Percentiles rank a stretch among this genome's conserved stretches.
Conservation (phyloP, 2,797 vertebrate species). For the Cyprinella venusta region DNA sequence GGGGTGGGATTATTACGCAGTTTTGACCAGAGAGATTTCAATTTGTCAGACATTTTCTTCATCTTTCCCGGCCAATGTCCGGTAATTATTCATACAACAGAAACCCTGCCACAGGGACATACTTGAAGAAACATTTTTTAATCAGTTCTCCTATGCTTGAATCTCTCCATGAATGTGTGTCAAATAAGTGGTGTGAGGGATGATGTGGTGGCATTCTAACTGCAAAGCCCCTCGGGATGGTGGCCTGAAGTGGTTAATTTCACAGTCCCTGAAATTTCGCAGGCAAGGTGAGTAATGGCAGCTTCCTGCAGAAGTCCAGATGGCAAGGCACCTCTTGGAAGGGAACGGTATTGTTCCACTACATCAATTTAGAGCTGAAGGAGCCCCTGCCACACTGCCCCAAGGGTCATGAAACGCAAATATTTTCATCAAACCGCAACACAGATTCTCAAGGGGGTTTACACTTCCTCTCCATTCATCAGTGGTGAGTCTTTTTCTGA, state of each 20-base stretch:
- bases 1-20: no score
- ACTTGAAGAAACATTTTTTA: slow-evolving; percentile 23
- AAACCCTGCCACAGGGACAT: neutral
- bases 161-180: slow-evolving; percentile 20
- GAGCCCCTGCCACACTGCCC: slow-evolving; percentile 36
- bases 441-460: slow-evolving; percentile 43
- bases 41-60: no score
- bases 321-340: slow-evolving; percentile 48
- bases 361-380: slow-evolving; percentile 50
- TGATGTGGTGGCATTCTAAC: slow-evolving; percentile 1
- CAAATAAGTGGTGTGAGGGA: neutral
- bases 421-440: slow-evolving; percentile 57
- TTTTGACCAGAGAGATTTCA: no score
- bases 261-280: slow-evolving; percentile 45
- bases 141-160: slow-evolving; percentile 3
- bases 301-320: slow-evolving; percentile 55
- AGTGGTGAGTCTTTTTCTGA: slow-evolving; percentile 3
- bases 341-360: slow-evolving; percentile 54
- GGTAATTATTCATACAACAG: no score
- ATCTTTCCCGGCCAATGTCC: no score
- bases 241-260: slow-evolving; percentile 47
- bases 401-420: slow-evolving; percentile 52
- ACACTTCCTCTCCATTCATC: slow-evolving; percentile 44
- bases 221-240: slow-evolving; percentile 14
- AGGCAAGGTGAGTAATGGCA: slow-evolving; percentile 53